Evolutionary conservation across 2,888 invertebrate species (phyloP), one percentile per base, ranked within the genome.

Genomic region (Brachyopa scutellaris): DNA sequence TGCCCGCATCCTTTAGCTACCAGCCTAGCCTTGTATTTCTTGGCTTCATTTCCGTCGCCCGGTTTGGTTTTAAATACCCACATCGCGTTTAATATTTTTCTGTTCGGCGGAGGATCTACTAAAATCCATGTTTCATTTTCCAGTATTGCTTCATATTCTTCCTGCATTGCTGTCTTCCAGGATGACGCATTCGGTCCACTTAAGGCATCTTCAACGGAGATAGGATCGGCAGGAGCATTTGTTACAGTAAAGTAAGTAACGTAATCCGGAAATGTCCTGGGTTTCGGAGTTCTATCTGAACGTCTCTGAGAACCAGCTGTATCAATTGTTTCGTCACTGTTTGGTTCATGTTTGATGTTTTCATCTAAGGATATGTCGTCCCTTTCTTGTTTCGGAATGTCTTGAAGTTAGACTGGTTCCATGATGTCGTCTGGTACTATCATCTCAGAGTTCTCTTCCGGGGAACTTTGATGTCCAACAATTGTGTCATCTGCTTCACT

Each of bases 131-230:
- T 15, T 17, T 40, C 9, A 8, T 40, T 40, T 1, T 40, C 38
- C 38, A 40, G 17, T 31, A 51, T 51, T n/a, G 31, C 33, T 6
- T 53, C 36, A 9, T 36, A 51, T 17, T 51, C 51, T 11, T 51
- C 31, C 26, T 49, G 26, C 49, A 49, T 29, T n/a, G 49, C 49
- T 26, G 11, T 49, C 26, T 49, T 49, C 49, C 49, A 49, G 2
- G 7, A 49, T 49, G 49, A 49, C 13, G 49, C 49, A 49, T 49
- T 45, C 45, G 45, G 45, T 45, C 45, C 45, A 45, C n/a, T 45
- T 19, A 33, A n/a, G 23, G 55, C 38, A 21, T 55, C 55, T 55
- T 55, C 23, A 55, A 55, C 23, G 55, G 38, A 23, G 23, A 55
- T 21, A 38, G 55, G 55, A 38, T 55, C 21, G 13, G 53, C 21